Base-by-base conservation (phyloP, 2,888 invertebrate genomes). In the Ellobium chinense region DNA sequence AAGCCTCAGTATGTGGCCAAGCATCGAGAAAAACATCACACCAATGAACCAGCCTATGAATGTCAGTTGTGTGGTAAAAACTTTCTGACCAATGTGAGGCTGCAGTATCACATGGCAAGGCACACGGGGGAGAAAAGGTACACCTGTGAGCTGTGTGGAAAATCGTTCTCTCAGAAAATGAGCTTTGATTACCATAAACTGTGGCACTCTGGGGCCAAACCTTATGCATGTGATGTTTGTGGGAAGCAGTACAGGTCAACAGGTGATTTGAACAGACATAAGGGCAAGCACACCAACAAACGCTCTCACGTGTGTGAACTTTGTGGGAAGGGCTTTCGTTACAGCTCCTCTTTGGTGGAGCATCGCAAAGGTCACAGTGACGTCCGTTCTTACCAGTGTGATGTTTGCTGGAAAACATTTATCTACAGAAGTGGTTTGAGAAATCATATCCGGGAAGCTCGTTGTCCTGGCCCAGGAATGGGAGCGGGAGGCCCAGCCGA, bases 221-320 rank as follows among this genome's bases (percentile, higher is more conserved):
- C 78, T 36, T 69, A 62, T 34, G 70, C 46, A 24, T 78, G 78
- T 78, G 78, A 78, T 21, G 62, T 69, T n/a, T 78, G 78, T 70
- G 78, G 78, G n/a, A 58, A 68, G 36, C 69, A 65, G 3, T 36
- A 46, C 24, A 29, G 58, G 3, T 70, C 78, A n/a, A 62, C 68
- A 39, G 78, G 78, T 29, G 78, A 78, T n/a, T 39, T 78, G 34
- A 78, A 56, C 21, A 69, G 65, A 46, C 78, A 78, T 58, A 78
- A 78, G 37, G 56, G 78, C 27, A 78, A 68, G 46, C 78, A 78
- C 46, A 78, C 70, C 36, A 63, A 77, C 31, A 78, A 58, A 34
- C 27, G 58, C 27, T 58, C 78, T 24, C 65, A 78, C n/a, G 78
- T 78, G 29, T 78, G 78, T 78, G 69, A 78, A 29, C 31, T 69